Base-by-base conservation (phyloP, 2,888 invertebrate genomes). In the Heliconius charithonia region DNA sequence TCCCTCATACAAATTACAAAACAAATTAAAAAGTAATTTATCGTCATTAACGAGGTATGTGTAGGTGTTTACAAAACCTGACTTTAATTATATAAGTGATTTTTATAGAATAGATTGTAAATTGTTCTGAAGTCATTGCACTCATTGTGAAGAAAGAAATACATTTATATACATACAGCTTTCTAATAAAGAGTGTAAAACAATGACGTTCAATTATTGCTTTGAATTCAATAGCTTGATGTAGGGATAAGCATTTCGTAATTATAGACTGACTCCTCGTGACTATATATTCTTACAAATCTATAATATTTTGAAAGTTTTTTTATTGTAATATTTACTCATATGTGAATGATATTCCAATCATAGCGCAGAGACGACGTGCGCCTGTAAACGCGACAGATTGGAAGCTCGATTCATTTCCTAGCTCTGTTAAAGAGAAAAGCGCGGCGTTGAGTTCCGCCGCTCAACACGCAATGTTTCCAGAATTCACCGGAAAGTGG, bases 181-280 rank as follows among this genome's bases (percentile, higher is more conserved):
- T 74, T 62, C 74, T 74, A 74, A 41, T 41, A 62, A 25, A 63
- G 63, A 74, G 45, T 65, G 27, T 29, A 19, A 67, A 67, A 78
- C 78, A 78, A 78, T 78, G 29, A 67, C 67, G 62, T 62, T 74
- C 62, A 74, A 77, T 66, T 74, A 45, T 74, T 45, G 27, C 74
- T 74, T 74, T 74, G 74, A 63, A 63, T 74, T 74, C 45, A 74
- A 74, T 74, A 22, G 63, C 37, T 74, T 7, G 25, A 59, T 41
- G 65, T 59, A 32, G 32, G 72, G 56, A 72, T 69, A 69, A 69
- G 12, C 69, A 37, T 41, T 67, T 67, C 37, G 41, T 67, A 67
- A 67, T 67, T 41, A 69, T 69, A 69, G 41, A n/a, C 37, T 67
- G 66, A 13, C 67, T n/a, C 9, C 3, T 69, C 22, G 22, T 67